Evolutionary conservation across 2,888 invertebrate species (phyloP).

Genomic region (Zonitis immaculata): DNA sequence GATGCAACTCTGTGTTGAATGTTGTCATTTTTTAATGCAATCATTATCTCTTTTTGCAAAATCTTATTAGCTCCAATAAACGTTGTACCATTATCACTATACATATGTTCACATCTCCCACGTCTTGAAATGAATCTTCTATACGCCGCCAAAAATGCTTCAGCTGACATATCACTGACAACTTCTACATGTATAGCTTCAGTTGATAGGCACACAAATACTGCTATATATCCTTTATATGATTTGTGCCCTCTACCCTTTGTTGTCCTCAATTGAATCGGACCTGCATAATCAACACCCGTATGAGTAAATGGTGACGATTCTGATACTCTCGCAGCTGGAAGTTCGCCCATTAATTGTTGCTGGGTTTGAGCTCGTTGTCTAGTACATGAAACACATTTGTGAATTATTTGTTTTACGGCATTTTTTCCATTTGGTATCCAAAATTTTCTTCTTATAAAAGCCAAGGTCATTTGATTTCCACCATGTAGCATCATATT

Average conservation of each 20-base stretch:
- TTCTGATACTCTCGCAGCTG: no score
- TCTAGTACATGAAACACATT: not conserved
- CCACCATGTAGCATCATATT: not conserved
- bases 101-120: slow-evolving; percentile 19
- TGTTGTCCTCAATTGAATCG: not conserved
- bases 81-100: slow-evolving; percentile 32
- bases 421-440: not conserved
- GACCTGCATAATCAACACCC: no score
- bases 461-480: not conserved
- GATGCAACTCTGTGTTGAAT: not conserved
- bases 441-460: not conserved
- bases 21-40: not conserved
- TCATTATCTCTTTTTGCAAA: not conserved
- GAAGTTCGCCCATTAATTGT: no score
- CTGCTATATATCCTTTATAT: slow-evolving; percentile 25
- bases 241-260: slow-evolving; percentile 19
- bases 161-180: slow-evolving; percentile 24
- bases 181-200: slow-evolving; percentile 30
- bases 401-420: not conserved
- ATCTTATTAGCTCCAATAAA: slow-evolving; percentile 22
- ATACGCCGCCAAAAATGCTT: slow-evolving; percentile 27
- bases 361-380: not conserved
- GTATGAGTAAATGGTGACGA: no score
- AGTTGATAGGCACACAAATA: slow-evolving; percentile 29
- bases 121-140: slow-evolving; percentile 26